Evolutionary conservation across 2,113 vertebrate genomes (phyloP).

Genomic region (Antechinus stuartii): DNA sequence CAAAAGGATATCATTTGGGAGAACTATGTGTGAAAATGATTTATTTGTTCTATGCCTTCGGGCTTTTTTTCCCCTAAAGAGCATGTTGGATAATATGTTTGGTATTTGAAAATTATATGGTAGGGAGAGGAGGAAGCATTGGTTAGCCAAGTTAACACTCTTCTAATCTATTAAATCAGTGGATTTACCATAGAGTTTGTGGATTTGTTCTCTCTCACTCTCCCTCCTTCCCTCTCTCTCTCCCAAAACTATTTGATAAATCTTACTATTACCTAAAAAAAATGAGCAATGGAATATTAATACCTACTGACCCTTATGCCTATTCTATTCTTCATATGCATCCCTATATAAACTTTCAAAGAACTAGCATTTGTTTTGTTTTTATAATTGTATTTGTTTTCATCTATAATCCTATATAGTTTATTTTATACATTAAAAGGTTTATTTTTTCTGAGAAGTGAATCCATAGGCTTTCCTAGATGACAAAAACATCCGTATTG

Average conservation of each 20-base stretch:
- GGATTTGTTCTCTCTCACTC: neutral
- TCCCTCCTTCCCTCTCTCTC: too few relatives aligned
- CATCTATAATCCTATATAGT: neutral
- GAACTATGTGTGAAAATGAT: neutral
- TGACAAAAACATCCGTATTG: neutral
- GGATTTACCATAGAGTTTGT: neutral
- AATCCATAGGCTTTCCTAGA: neutral
- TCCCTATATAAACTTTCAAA: neutral
- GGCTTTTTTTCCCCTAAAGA: neutral
- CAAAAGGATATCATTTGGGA: neutral
- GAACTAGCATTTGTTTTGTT: neutral
- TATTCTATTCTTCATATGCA: neutral
- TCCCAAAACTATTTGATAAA: neutral
- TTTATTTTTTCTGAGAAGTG: neutral
- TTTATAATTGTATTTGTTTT: neutral
- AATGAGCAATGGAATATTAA: neutral
- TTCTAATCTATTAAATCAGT: neutral
- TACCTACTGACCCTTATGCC: neutral
- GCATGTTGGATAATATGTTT: neutral
- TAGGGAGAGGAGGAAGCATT: neutral
- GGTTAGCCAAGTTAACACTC: neutral
- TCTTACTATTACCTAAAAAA: neutral
- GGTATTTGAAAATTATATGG: conserved; percentile 16
- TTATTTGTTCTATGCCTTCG: neutral
- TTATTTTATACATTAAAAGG: neutral